These are phyloP conservation scores for Pteronotus mesoamericanus DNA, from an alignment of 2,797 vertebrate species.

Conservation along the genomic window DNA sequence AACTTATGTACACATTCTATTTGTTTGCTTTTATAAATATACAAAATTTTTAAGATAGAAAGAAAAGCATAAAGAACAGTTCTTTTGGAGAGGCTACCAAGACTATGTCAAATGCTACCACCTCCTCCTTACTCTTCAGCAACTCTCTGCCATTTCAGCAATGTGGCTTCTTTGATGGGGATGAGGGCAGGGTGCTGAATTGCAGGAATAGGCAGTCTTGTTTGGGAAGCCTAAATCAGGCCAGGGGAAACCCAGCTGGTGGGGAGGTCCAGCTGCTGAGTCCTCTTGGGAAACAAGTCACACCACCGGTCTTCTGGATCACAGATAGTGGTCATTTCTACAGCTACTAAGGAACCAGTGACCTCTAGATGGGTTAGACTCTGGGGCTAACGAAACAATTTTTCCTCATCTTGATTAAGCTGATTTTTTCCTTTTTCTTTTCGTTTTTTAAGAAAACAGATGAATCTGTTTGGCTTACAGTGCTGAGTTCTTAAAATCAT, in stretches of 20 bases:
- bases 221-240: not conserved
- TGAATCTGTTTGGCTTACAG: not conserved
- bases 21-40: not conserved
- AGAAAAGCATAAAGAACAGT: not conserved
- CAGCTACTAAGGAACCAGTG: not conserved
- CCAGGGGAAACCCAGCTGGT: not conserved
- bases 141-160: not conserved
- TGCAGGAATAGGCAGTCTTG: not conserved
- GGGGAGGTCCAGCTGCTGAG: not conserved
- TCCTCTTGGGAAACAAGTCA: not conserved
- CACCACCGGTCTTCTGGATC: not conserved
- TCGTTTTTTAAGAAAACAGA: not conserved
- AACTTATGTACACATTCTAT: not conserved
- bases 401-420: not conserved
- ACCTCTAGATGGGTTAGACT: not conserved
- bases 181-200: too few relatives aligned
- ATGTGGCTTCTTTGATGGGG: not conserved
- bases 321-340: not conserved
- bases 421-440: not conserved
- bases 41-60: not conserved
- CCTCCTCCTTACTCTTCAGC: not conserved
- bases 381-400: not conserved
- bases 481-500: not conserved
- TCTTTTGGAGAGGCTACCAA: not conserved
- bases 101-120: not conserved